A percentile compares a stretch with the other conserved stretches of the same genome.
Evolutionary conservation across 2,113 vertebrate species (phyloP).

Genomic region (Cygnus atratus): DNA sequence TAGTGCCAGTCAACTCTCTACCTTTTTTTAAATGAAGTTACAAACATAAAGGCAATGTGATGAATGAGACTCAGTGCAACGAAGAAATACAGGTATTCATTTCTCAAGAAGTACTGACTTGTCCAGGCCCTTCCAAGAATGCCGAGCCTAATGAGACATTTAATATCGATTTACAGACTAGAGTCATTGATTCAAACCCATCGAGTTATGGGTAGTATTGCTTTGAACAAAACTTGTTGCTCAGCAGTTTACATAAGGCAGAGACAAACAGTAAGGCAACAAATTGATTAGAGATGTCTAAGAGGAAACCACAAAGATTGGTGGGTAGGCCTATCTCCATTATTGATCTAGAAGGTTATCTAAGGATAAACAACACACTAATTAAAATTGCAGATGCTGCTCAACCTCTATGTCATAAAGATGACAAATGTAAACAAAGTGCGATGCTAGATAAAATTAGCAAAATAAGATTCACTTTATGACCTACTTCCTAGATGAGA

Average conservation of each 20-base stretch:
- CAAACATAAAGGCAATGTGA: neutral
- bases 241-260: neutral
- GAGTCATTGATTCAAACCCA: neutral
- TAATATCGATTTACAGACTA: constrained; percentile 4
- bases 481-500: neutral
- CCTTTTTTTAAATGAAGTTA: neutral
- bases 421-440: neutral
- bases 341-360: constrained; percentile 57
- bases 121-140: neutral
- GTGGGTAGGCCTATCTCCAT: constrained; percentile 31
- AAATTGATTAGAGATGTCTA: constrained; percentile 51
- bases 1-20: neutral
- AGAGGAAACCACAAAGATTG: constrained; percentile 1
- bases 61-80: neutral
- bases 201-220: neutral
- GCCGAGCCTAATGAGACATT: neutral
- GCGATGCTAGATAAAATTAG: neutral
- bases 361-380: constrained; percentile 48
- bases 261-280: constrained; percentile 21
- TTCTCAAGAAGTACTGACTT: neutral
- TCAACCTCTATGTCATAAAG: neutral
- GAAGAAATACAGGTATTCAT: neutral
- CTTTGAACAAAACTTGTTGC: constrained; percentile 9
- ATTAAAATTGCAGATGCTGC: constrained; percentile 34
- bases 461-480: neutral